These are phyloP conservation scores for Crossaster papposus DNA, from an alignment of 53 echinoderm and acorn worm species.

Conservation along the genomic window DNA sequence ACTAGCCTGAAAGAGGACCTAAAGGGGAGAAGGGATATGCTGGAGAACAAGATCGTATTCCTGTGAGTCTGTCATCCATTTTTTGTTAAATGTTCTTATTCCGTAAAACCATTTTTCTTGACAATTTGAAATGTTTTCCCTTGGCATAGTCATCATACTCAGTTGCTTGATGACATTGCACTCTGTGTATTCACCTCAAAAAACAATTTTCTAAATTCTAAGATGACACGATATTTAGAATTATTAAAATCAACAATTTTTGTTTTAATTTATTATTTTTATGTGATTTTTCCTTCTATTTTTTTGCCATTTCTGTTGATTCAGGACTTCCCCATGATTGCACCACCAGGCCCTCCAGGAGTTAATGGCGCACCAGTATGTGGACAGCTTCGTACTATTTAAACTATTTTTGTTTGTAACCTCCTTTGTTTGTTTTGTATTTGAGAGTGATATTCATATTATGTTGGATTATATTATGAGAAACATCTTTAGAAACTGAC, in stretches of 20 bases:
- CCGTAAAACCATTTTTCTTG: too few species aligned
- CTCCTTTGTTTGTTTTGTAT: neutral
- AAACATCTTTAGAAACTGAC: too few species aligned
- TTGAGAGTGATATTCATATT: too few species aligned
- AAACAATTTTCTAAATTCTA: too few species aligned
- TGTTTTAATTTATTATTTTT: neutral
- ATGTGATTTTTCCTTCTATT: neutral
- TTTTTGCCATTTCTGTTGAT: neutral
- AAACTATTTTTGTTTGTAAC: neutral
- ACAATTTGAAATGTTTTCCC: too few species aligned
- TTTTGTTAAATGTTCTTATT: too few species aligned
- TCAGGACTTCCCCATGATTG: constrained; percentile 46
- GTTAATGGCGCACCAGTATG: constrained; percentile 76
- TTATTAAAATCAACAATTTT: too few species aligned
- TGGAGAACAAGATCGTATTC: constrained; percentile 41
- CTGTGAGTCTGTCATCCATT: constrained; percentile 32
- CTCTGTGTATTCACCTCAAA: too few species aligned
- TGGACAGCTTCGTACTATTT: neutral
- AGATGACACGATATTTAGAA: too few species aligned
- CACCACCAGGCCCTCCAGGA: constrained; percentile 78
- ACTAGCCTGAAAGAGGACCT: constrained; percentile 53
- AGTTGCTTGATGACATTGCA: too few species aligned
- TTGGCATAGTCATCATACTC: too few species aligned
- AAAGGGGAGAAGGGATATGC: constrained; percentile 59
- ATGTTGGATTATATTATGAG: too few species aligned